A percentile compares a stretch with the other conserved stretches of the same genome.
These are phyloP conservation scores for Parasteatoda lunata DNA, from an alignment of 2,888 invertebrate genomes.

Conservation along the genomic window DNA sequence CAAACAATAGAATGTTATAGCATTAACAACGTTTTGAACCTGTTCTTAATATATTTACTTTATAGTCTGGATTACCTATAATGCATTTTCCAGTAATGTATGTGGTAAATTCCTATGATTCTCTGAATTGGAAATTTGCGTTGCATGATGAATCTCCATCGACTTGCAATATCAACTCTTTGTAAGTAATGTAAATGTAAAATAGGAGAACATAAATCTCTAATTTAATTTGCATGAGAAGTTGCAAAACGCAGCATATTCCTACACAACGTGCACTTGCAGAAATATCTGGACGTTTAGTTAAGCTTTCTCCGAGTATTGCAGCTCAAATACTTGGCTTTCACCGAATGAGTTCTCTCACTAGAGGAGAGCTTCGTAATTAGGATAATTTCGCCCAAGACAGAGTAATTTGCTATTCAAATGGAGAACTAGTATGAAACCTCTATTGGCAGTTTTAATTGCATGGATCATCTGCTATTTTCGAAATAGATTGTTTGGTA, in stretches of 20 bases:
- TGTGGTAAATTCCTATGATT: no score
- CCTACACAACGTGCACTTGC: not conserved
- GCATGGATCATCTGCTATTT: conserved; percentile 14
- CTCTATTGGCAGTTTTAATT: conserved; percentile 32
- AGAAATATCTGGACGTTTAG: not conserved
- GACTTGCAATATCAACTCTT: no score
- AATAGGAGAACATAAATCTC: no score
- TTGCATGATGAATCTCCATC: no score
- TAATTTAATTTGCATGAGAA: no score
- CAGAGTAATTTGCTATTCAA: conserved; percentile 22
- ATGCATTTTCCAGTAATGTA: no score
- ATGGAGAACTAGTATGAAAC: conserved; percentile 13
- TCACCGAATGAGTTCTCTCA: not conserved
- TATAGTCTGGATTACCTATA: no score
- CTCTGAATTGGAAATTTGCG: no score
- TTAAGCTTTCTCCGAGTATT: not conserved
- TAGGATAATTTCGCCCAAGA: conserved; percentile 23
- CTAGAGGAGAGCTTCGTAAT: conserved; percentile 20
- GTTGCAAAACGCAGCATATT: not conserved
- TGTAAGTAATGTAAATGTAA: no score
- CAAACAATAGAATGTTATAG: no score
- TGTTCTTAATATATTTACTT: no score
- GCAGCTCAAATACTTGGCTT: not conserved
- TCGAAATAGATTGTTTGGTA: conserved; percentile 18
- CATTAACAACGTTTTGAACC: no score